Conservation (phyloP, 2,888 invertebrate species). For the Hypselothyrea guttata region DNA sequence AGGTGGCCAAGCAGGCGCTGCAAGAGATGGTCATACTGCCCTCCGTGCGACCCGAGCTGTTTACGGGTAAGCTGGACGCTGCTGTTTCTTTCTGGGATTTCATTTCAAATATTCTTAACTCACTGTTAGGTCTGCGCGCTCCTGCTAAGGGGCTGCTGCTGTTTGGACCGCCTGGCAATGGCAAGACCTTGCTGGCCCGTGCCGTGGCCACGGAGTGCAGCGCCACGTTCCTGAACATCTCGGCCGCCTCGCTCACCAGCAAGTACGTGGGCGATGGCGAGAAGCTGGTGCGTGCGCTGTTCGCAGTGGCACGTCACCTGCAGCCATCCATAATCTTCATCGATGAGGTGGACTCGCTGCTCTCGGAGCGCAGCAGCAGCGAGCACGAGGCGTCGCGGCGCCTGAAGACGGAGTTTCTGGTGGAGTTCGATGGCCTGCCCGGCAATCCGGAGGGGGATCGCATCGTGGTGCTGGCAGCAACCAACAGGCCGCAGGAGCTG, state of each 20-base stretch:
- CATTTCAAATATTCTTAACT: neutral
- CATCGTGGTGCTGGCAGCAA: constrained; percentile 99
- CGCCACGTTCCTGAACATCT: constrained; percentile 98
- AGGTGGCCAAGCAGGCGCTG: constrained; percentile 95
- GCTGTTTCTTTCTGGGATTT: too few relatives aligned
- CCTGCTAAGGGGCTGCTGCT: constrained; percentile 96
- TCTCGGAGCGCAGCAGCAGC: constrained; percentile 95
- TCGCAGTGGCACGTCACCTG: constrained; percentile 96
- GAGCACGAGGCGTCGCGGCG: constrained; percentile 98
- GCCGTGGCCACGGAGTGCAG: constrained; percentile 98
- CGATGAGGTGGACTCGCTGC: constrained; percentile 98
- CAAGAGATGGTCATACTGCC: constrained; percentile 98
- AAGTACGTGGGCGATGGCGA: constrained; percentile 99
- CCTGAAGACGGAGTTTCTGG: constrained; percentile 98
- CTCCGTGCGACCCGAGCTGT: constrained; percentile 95
- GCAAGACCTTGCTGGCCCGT: constrained; percentile 96
- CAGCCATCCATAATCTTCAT: constrained; percentile 94
- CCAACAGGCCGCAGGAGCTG: constrained; percentile 97
- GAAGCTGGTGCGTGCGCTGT: constrained; percentile 97
- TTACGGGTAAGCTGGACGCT: constrained; percentile 95
- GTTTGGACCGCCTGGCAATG: constrained; percentile 97
- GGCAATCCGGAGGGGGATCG: constrained; percentile 91
- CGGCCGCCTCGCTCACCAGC: constrained; percentile 98
- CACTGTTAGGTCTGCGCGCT: constrained; percentile 88
- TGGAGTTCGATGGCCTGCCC: constrained; percentile 98